Evolutionary conservation across 2,113 vertebrate genomes (phyloP).

Genomic region (Formicarius rufipectus): DNA sequence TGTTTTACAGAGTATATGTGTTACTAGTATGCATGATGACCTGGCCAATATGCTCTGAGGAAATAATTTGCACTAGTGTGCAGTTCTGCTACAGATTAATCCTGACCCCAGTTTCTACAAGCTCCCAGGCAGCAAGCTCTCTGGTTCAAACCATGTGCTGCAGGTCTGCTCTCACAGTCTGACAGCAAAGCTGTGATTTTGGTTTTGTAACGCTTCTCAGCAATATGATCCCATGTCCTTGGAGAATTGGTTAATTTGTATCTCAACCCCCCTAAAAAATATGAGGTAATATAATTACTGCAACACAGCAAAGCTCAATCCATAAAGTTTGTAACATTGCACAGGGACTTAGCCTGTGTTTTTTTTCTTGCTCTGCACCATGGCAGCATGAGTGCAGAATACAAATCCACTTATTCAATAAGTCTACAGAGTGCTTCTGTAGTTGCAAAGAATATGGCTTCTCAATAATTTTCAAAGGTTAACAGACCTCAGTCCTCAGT

Average conservation of each 20-base stretch:
- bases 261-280: not conserved
- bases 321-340: not conserved
- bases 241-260: not conserved
- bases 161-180: not conserved
- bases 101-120: not conserved
- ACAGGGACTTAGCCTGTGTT: not conserved
- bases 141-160: not conserved
- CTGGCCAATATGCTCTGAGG: not conserved
- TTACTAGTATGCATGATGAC: not conserved
- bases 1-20: not conserved
- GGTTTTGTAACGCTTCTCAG: not conserved
- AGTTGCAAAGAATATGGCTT: not conserved
- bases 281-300: not conserved
- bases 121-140: accelerated
- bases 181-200: not conserved
- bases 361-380: not conserved
- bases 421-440: not conserved
- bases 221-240: not conserved
- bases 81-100: not conserved
- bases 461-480: not conserved
- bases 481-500: not conserved
- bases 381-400: not conserved
- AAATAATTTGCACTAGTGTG: not conserved
- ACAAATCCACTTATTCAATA: not conserved
- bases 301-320: not conserved